Evolutionary conservation across 2,888 invertebrate genomes (phyloP), one percentile per base, ranked within the genome.

Genomic region (Barypeithes pellucidus): DNA sequence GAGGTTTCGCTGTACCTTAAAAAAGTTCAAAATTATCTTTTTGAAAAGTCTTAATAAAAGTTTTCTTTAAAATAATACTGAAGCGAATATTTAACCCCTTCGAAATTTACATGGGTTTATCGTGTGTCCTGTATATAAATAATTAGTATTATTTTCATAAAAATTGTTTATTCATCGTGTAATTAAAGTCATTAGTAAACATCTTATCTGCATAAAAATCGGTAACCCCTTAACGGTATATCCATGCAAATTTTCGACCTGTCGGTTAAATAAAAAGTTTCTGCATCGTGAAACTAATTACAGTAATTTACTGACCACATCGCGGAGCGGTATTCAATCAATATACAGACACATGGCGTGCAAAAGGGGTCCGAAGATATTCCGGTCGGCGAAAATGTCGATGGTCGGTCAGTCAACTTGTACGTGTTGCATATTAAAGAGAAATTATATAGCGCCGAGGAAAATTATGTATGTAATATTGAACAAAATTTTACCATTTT

Each of bases 361-460:
- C 54, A 57, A 54, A 61, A 52, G 61, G 68, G 61, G 54, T 62
- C 70, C 29, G 61, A 70, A 70, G 63, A 63, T 63, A 63, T 63
- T 50, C 50, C n/a, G 63, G 36, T 63, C 63, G 47, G 52, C 43
- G 33, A 61, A 68, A 67, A 67, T 57, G 39, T 60, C 63, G 63
- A 70, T 57, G 62, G 70, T 63, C 70, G 70, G 70, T 70, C 70
- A 70, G 43, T 70, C 70, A 70, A 70, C 70, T 52, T 70, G 39
- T 20, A 70, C 20, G 43, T 54, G 43, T 33, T 57, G 62, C 67
- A 60, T 60, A 67, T 45, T 59, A 57, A 60, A 67, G 67, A 66
- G 66, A 66, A 66, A 66, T 66, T 66, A 57, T 33, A 11, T 33
- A 36, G 16, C 1, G 29, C 52, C 14, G 29, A 14, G 29, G 20